Percentiles rank a stretch among this genome's conserved stretches.
Evolutionary conservation across 2,888 invertebrate species (phyloP).

Genomic region (Linnaemya tessellans): DNA sequence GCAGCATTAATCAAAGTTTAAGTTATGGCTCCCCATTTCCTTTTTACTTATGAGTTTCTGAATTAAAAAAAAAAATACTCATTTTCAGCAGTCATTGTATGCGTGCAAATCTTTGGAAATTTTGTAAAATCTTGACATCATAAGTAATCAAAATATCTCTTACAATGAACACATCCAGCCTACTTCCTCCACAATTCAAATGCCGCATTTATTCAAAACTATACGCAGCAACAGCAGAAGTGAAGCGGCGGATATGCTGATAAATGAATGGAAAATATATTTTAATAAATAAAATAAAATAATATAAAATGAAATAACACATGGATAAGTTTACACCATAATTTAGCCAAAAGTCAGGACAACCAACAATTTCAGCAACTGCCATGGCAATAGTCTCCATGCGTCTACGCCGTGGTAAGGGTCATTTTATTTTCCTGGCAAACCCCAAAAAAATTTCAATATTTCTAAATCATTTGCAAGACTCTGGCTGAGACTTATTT

Average conservation of each 20-base stretch:
- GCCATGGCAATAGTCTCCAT: constrained; percentile 21
- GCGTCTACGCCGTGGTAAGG: not conserved
- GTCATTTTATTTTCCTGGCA: constrained; percentile 47
- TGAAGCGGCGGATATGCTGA: constrained; percentile 70
- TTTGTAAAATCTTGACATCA: constrained; percentile 22
- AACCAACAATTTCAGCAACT: constrained; percentile 31
- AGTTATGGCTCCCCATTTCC: not conserved
- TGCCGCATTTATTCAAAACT: constrained; percentile 26
- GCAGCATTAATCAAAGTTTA: constrained; percentile 77
- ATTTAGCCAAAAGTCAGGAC: constrained; percentile 49
- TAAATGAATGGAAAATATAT: constrained; percentile 73
- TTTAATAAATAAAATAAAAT: constrained; percentile 73
- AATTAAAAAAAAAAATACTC: constrained; percentile 78
- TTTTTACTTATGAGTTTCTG: constrained; percentile 73
- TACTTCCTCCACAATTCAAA: constrained; percentile 45
- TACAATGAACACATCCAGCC: constrained; percentile 29
- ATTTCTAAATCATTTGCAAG: constrained; percentile 42
- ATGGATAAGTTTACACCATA: constrained; percentile 59
- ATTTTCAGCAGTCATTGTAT: constrained; percentile 74
- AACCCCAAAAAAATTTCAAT: constrained; percentile 67
- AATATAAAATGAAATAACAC: constrained; percentile 75
- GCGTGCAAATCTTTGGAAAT: constrained; percentile 8
- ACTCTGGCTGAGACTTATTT: not conserved
- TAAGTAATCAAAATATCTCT: not conserved
- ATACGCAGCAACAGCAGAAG: constrained; percentile 4